phyloP scores from a whole-genome alignment of 1,140 invertebrate genomes.

The Brachionus asplanchnoidis region DNA sequence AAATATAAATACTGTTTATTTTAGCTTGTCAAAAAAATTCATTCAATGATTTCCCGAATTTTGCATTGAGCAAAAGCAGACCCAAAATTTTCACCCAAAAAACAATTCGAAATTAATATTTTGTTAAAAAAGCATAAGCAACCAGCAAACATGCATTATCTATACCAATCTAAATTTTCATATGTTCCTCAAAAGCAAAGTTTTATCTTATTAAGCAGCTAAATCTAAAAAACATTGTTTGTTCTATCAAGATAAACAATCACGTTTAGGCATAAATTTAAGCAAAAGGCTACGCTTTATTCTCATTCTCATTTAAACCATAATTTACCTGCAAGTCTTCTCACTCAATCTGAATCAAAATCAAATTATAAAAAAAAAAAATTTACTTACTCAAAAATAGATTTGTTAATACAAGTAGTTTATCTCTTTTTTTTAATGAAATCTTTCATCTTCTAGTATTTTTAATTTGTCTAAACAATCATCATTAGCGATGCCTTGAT shows the following conservation, averaged over 20 bases:
- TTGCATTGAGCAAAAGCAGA: background rate
- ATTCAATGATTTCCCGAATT: background rate
- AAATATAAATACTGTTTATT: background rate
- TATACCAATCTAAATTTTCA: background rate
- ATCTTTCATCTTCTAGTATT: too few species aligned
- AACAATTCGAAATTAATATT: background rate
- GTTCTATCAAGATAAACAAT: background rate
- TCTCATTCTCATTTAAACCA: background rate
- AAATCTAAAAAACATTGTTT: conserved; percentile 5
- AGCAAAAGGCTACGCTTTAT: background rate
- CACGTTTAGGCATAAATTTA: background rate
- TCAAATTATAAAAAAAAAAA: background rate
- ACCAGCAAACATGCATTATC: background rate
- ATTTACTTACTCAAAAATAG: background rate
- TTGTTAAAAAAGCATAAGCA: background rate
- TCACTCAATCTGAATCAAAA: background rate
- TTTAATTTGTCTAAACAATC: too few species aligned
- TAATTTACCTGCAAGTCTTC: background rate
- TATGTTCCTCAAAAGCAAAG: background rate
- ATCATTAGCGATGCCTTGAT: too few species aligned
- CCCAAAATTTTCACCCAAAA: background rate
- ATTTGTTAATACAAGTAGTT: background rate
- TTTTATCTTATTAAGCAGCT: background rate
- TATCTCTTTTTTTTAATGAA: background rate
- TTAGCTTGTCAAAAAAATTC: background rate